phyloP scores from a whole-genome alignment of 1,140 invertebrate species.

The Drosophila sp. region DNA sequence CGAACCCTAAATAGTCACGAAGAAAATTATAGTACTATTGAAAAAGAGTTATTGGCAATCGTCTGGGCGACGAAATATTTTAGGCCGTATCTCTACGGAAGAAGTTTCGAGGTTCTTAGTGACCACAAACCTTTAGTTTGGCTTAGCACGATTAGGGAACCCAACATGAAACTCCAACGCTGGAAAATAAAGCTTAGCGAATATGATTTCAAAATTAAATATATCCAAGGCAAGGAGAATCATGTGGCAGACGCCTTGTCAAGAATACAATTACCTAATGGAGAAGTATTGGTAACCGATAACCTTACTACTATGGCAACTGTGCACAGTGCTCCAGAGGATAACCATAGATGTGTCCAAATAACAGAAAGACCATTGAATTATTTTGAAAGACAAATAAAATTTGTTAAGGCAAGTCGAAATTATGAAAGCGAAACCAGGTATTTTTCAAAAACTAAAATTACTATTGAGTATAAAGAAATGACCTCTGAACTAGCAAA shows the following conservation, averaged over 20 bases:
- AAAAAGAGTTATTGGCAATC: neutral
- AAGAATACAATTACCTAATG: no score
- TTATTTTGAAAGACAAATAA: neutral
- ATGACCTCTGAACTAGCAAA: neutral
- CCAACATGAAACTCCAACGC: neutral
- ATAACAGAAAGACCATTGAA: neutral
- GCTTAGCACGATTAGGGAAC: neutral
- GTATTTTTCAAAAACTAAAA: conserved; percentile 7
- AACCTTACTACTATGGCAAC: neutral
- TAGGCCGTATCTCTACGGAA: neutral
- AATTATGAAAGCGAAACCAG: neutral
- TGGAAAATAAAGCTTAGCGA: conserved; percentile 7
- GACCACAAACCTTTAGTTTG: conserved; percentile 4
- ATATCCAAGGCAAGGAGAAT: conserved; percentile 12
- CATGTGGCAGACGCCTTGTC: neutral
- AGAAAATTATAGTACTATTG: conserved; percentile 4
- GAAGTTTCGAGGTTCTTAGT: neutral
- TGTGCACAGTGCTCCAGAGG: neutral
- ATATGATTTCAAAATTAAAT: conserved; percentile 5
- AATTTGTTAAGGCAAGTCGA: neutral
- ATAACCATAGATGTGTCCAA: neutral
- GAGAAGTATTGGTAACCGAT: neutral
- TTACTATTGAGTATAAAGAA: neutral
- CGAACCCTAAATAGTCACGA: neutral
- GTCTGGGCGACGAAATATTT: neutral